Conservation (phyloP, 2,888 invertebrate species). For the Malachius bipustulatus region DNA sequence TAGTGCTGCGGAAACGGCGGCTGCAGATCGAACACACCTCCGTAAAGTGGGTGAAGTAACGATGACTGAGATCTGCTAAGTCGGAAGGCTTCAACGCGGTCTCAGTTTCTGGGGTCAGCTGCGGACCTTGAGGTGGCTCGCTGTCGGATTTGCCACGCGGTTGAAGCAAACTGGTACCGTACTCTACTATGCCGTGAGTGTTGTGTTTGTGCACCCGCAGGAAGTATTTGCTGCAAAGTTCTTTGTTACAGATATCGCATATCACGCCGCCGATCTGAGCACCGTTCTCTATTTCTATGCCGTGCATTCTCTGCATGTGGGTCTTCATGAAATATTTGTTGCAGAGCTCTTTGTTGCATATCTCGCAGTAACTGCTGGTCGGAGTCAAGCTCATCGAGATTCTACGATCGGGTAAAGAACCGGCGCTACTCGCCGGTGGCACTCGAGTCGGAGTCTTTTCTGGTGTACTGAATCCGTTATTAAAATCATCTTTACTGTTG, state of each 20-base stretch:
- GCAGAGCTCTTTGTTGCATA: slow-evolving; percentile 96
- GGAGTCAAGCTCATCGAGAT: slow-evolving; percentile 52
- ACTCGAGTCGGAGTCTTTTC: slow-evolving; percentile 35
- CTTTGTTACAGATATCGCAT: slow-evolving; percentile 96
- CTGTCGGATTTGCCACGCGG: slow-evolving; percentile 34
- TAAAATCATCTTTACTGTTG: slow-evolving; percentile 29
- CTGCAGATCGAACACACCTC: slow-evolving; percentile 79
- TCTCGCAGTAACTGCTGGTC: slow-evolving; percentile 87
- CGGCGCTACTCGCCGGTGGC: slow-evolving; percentile 20
- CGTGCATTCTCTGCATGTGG: slow-evolving; percentile 98
- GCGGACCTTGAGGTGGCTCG: slow-evolving; percentile 29
- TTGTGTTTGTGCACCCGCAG: slow-evolving; percentile 95
- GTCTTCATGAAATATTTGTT: slow-evolving; percentile 99
- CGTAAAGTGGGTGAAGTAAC: slow-evolving; percentile 55
- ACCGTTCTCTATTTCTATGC: slow-evolving; percentile 85
- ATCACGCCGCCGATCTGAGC: slow-evolving; percentile 88
- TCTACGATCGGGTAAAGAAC: slow-evolving; percentile 39
- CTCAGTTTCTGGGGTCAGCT: slow-evolving; percentile 32
- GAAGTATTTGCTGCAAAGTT: slow-evolving; percentile 96
- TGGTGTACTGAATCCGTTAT: slow-evolving; percentile 37
- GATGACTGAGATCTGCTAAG: slow-evolving; percentile 45
- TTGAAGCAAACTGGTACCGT: slow-evolving; percentile 43
- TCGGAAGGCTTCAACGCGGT: slow-evolving; percentile 42
- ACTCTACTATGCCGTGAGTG: slow-evolving; percentile 91
- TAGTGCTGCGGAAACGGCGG: slow-evolving; percentile 74